Conservation (phyloP, 2,888 invertebrate genomes). For the Drosophila sordidula region DNA sequence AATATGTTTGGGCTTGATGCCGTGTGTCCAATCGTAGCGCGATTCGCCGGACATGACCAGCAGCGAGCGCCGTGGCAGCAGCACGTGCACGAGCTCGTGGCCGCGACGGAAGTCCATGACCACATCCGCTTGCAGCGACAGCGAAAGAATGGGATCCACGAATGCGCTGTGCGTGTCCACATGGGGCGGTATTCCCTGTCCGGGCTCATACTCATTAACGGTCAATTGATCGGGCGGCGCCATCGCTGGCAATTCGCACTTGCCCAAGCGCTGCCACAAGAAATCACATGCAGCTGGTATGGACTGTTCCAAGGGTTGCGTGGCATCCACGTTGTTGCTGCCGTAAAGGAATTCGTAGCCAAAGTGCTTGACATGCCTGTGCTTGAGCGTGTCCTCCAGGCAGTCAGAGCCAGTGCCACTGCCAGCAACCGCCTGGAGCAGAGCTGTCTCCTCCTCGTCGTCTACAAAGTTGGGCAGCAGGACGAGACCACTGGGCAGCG, state of each 20-base stretch:
- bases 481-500: slow-evolving; percentile 89
- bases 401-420: slow-evolving; percentile 36
- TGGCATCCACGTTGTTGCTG: slow-evolving; percentile 92
- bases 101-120: slow-evolving; percentile 95
- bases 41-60: slow-evolving; percentile 92
- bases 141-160: slow-evolving; percentile 93
- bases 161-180: slow-evolving; percentile 98
- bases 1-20: slow-evolving; percentile 93
- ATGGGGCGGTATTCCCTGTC: slow-evolving; percentile 97
- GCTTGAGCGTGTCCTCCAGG: slow-evolving; percentile 87
- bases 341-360: slow-evolving; percentile 96
- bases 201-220: slow-evolving; percentile 92
- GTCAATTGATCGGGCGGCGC: slow-evolving; percentile 92
- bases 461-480: slow-evolving; percentile 90
- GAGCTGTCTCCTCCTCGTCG: slow-evolving; percentile 88
- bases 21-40: slow-evolving; percentile 94
- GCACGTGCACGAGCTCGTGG: slow-evolving; percentile 87
- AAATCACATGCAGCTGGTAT: slow-evolving; percentile 90
- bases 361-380: slow-evolving; percentile 94
- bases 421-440: slow-evolving; percentile 88
- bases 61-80: slow-evolving; percentile 90
- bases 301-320: slow-evolving; percentile 87
- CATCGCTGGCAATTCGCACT: slow-evolving; percentile 76
- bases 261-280: slow-evolving; percentile 86
- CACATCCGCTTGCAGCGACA: slow-evolving; percentile 92